Conservation (phyloP, 2,888 invertebrate species). For the Theristus sp. region DNA sequence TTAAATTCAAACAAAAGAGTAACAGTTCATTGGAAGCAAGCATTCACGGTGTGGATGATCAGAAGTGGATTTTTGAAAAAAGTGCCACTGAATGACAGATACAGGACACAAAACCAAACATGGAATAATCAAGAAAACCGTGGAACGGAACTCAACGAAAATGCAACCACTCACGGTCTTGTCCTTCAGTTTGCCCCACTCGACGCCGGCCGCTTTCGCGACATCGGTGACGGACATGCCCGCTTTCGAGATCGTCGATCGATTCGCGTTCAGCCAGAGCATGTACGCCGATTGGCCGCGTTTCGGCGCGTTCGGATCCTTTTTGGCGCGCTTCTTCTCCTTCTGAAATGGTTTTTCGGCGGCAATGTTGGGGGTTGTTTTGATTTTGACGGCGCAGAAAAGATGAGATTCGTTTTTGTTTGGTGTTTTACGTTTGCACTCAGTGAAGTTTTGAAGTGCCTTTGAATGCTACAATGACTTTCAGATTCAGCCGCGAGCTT, state of each 20-base stretch:
- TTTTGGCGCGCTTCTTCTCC: conserved; percentile 30
- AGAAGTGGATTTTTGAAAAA: too few species aligned
- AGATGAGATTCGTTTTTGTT: too few species aligned
- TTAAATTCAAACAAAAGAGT: too few species aligned
- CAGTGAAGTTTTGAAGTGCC: too few species aligned
- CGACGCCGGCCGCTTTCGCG: conserved; percentile 76
- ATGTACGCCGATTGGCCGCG: conserved; percentile 74
- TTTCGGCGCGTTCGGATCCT: conserved; percentile 74
- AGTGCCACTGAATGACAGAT: background rate
- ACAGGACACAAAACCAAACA: background rate
- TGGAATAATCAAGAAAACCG: too few species aligned
- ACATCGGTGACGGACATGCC: conserved; percentile 78
- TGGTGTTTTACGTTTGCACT: too few species aligned
- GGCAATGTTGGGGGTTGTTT: too few species aligned
- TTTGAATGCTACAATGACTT: background rate
- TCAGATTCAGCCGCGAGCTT: too few species aligned
- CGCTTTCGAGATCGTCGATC: conserved; percentile 65
- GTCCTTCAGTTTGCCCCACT: conserved; percentile 58
- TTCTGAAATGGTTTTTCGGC: conserved; percentile 1
- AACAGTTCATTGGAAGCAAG: too few species aligned
- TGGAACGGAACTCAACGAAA: background rate
- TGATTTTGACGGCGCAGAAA: too few species aligned
- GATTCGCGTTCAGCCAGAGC: conserved; percentile 71
- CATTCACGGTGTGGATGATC: too few species aligned
- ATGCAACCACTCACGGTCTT: background rate